Conservation (phyloP, 2,888 invertebrate species). For the Aphidoletes aphidimyza region DNA sequence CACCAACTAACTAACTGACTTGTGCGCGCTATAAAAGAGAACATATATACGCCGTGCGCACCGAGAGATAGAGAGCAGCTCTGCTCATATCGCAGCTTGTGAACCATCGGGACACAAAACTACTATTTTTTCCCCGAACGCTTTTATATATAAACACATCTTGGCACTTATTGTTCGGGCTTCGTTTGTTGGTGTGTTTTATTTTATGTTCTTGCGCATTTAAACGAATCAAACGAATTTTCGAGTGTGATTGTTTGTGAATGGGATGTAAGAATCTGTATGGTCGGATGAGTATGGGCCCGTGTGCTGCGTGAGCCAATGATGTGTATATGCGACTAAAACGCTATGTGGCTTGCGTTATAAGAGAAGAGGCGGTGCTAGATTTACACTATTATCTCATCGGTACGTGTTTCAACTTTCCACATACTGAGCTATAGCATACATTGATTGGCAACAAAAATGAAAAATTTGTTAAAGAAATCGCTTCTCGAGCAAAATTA, state of each 20-base stretch:
- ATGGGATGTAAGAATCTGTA: slow-evolving; percentile 52
- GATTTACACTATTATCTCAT: slow-evolving; percentile 54
- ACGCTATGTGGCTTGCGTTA: slow-evolving; percentile 6
- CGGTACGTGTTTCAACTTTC: neutral
- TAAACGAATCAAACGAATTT: slow-evolving; percentile 51
- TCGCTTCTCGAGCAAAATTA: no score
- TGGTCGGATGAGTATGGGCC: slow-evolving; percentile 16
- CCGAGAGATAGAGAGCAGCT: no score
- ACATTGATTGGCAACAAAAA: neutral
- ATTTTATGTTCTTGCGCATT: slow-evolving; percentile 54
- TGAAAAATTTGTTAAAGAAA: neutral
- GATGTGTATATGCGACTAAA: slow-evolving; percentile 52
- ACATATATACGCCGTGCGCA: no score
- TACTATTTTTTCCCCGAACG: slow-evolving; percentile 5
- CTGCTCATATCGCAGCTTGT: slow-evolving; percentile 11
- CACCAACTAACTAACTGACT: no score
- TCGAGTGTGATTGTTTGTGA: slow-evolving; percentile 46
- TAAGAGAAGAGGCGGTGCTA: slow-evolving; percentile 53
- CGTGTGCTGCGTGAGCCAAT: slow-evolving; percentile 33
- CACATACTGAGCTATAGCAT: neutral
- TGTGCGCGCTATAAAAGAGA: no score
- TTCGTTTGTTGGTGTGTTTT: slow-evolving; percentile 34
- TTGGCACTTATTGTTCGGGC: slow-evolving; percentile 26
- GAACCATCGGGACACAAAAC: neutral
- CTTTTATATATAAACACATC: slow-evolving; percentile 19